Conservation (phyloP, 92 coral and sea anemone genomes). For the Parazoanthus darwini region DNA sequence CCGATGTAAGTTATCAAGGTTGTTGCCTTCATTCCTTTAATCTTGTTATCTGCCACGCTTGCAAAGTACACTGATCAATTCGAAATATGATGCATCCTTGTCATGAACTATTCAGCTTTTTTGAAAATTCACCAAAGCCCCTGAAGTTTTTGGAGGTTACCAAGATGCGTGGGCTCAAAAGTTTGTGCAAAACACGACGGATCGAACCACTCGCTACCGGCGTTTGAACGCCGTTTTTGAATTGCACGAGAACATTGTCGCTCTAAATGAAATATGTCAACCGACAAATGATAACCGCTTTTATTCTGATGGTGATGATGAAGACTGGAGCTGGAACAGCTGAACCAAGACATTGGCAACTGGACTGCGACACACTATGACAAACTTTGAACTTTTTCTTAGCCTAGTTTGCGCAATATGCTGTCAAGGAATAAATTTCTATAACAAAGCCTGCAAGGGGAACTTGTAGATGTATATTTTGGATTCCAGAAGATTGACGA, state of each 20-base stretch:
- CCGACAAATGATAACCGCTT: background rate
- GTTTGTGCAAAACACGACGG: too few species aligned
- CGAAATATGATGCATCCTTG: too few species aligned
- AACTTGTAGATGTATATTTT: slow-evolving; percentile 31
- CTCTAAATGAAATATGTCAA: background rate
- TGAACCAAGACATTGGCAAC: slow-evolving; percentile 31
- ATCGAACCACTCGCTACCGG: too few species aligned
- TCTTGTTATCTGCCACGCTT: too few species aligned
- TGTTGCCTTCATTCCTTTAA: too few species aligned
- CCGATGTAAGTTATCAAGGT: too few species aligned
- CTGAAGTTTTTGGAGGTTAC: slow-evolving; percentile 25
- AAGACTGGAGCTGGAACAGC: slow-evolving; percentile 43
- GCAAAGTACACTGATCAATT: too few species aligned
- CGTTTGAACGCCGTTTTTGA: too few species aligned
- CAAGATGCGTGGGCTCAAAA: too few species aligned
- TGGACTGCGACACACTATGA: slow-evolving; percentile 32
- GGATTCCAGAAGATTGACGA: slow-evolving; percentile 43
- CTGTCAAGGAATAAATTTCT: background rate
- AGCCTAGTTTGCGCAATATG: slow-evolving; percentile 33
- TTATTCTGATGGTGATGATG: slow-evolving; percentile 14
- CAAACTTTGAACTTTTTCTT: slow-evolving; percentile 34
- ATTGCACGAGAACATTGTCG: too few species aligned
- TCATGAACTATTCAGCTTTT: slow-evolving; percentile 6
- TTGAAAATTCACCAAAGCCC: slow-evolving; percentile 36
- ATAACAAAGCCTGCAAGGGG: slow-evolving; percentile 36